These are phyloP conservation scores for Fulica atra DNA, from an alignment of 2,113 vertebrate species.

Conservation along the genomic window DNA sequence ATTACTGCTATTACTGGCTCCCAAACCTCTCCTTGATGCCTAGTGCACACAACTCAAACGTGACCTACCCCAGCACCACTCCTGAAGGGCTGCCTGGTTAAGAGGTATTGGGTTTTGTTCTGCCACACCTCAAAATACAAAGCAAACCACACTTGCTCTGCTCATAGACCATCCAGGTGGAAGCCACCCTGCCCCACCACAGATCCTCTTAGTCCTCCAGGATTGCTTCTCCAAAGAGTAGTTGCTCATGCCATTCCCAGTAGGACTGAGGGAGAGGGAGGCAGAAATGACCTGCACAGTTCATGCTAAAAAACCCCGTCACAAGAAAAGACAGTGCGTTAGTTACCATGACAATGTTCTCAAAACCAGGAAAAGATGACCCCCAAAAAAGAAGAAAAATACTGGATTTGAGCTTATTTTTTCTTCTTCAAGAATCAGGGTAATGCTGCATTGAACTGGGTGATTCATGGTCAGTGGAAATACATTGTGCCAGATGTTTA, in stretches of 20 bases:
- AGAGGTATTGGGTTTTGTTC: background rate
- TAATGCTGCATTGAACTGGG: background rate
- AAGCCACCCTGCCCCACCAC: background rate
- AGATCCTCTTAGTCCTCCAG: background rate
- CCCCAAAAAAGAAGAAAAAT: background rate
- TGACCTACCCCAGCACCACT: background rate
- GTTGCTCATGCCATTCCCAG: background rate
- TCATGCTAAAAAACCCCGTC: background rate
- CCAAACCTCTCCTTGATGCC: background rate
- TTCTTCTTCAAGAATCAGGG: background rate
- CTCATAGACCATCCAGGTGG: background rate
- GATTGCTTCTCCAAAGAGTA: background rate
- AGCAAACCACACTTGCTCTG: background rate
- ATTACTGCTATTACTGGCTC: background rate
- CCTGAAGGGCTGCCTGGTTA: background rate
- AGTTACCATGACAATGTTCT: background rate
- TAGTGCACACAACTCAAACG: background rate
- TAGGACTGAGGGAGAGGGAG: background rate
- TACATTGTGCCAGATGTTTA: background rate
- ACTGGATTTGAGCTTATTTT: background rate
- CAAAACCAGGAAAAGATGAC: background rate
- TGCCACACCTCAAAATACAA: background rate
- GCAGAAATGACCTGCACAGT: background rate
- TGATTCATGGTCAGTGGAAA: background rate
- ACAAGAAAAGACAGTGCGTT: background rate